Conservation (phyloP, 2,797 vertebrate genomes). For the Spinus pinus region DNA sequence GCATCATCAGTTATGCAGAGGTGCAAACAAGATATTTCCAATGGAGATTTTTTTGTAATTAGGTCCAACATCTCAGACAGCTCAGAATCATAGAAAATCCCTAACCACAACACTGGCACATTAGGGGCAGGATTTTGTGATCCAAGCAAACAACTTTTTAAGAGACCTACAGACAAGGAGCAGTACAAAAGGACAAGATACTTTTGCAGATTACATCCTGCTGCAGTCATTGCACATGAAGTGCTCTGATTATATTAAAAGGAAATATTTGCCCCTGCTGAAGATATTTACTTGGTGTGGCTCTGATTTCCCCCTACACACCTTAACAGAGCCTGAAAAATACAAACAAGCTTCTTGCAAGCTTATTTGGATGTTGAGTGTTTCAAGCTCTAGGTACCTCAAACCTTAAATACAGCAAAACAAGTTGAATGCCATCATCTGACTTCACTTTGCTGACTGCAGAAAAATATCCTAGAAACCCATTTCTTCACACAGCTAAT, state of each 20-base stretch:
- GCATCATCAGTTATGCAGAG: not conserved
- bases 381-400: not conserved
- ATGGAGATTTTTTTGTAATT: not conserved
- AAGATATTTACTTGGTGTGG: not conserved
- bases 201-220: not conserved
- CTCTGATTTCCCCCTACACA: not conserved
- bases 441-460: not conserved
- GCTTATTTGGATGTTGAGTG: not conserved
- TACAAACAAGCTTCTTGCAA: not conserved
- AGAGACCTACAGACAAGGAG: not conserved
- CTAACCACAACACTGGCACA: not conserved
- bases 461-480: slow-evolving; percentile 15
- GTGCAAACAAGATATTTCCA: not conserved
- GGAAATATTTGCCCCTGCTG: not conserved
- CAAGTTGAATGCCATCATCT: not conserved
- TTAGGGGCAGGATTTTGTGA: not conserved
- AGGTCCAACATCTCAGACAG: not conserved
- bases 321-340: not conserved
- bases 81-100: not conserved
- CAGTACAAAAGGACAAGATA: not conserved
- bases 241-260: not conserved
- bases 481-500: not conserved
- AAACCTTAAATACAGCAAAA: not conserved
- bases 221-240: not conserved
- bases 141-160: not conserved